phyloP scores from a whole-genome alignment of 2,888 invertebrate species.

The Lypha dubia region DNA sequence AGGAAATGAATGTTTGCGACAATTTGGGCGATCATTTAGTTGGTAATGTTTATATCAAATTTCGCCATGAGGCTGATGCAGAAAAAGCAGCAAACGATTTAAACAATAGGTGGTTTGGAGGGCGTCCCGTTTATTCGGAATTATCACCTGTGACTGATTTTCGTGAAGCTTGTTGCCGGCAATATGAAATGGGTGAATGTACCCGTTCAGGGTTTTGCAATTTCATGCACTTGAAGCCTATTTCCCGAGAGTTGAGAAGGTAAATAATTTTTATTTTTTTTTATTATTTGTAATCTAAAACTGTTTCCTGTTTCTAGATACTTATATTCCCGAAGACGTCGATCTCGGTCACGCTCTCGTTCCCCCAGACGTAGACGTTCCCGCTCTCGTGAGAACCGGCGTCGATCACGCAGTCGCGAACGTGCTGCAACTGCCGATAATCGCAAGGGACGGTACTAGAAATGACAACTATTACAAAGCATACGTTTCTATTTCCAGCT shows the following conservation, averaged over 20 bases:
- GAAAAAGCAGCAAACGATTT: slow-evolving; percentile 98
- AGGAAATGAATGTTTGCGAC: slow-evolving; percentile 99
- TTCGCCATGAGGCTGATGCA: slow-evolving; percentile 98
- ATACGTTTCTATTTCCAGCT: slow-evolving; percentile 16
- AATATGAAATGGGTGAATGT: slow-evolving; percentile 99
- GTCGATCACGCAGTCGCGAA: slow-evolving; percentile 80
- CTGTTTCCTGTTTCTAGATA: slow-evolving; percentile 84
- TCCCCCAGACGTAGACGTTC: slow-evolving; percentile 81
- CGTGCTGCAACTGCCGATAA: slow-evolving; percentile 73
- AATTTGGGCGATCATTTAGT: slow-evolving; percentile 99
- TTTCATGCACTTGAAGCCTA: slow-evolving; percentile 99
- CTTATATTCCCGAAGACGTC: slow-evolving; percentile 89
- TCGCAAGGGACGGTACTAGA: slow-evolving; percentile 73
- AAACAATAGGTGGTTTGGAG: slow-evolving; percentile 99
- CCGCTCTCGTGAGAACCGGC: slow-evolving; percentile 81
- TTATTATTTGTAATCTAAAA: neutral
- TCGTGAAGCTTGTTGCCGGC: slow-evolving; percentile 99
- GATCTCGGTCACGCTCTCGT: slow-evolving; percentile 82
- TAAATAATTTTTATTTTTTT: slow-evolving; percentile 83
- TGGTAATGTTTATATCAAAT: slow-evolving; percentile 99
- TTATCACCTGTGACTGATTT: slow-evolving; percentile 99
- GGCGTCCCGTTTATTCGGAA: slow-evolving; percentile 98
- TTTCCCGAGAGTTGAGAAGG: slow-evolving; percentile 96
- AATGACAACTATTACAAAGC: neutral
- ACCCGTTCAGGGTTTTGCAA: slow-evolving; percentile 99